Evolutionary conservation across 2,888 invertebrate genomes (phyloP), one percentile per base, ranked within the genome.

Genomic region (Tetragnatha montana): DNA sequence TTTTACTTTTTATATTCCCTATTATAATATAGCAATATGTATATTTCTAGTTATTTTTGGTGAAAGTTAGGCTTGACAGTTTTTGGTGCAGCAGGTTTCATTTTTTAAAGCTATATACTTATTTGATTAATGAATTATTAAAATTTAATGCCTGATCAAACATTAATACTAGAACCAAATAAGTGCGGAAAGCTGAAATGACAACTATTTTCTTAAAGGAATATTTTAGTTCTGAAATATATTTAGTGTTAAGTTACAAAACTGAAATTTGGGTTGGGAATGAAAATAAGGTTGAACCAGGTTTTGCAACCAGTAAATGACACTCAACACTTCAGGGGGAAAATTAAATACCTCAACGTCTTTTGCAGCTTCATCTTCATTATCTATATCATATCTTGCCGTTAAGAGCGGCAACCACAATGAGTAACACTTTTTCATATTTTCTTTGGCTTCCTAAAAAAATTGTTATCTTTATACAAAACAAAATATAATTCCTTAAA

Each of bases 381-480:
- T 35, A 35, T 35, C 4, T 4, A 35, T 35, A 35, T 35, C 35
- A 35, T 35, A 35, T 35, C 35, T 35, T 4, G 35, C 35, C 35
- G 35, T 35, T 35, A 35, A 35, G 35, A 35, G 88, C 7, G 94
- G 94, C 91, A 94, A 92, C 94, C 94, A 94, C 68, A 94, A 91
- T 8, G 93, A 92, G 74, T 94, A 92, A 92, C 94, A 94, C 87
- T 93, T 93, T 70, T 93, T 92, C 75, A 94, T 93, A 19, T 84
- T 88, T 50, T 88, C 89, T 89, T 90, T 91, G 6, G 93, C 93
- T 91, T 93, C 93, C 93, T 93, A 91, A 47, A 81, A 47, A 21
- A 51, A 70, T 50, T 10, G 35, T 35, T 35, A 4, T 35, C 35
- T 35, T 35, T 35, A 35, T 4, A 35, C 35, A 35, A 49, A n/a